A percentile compares a stretch with the other conserved stretches of the same genome.
These are phyloP conservation scores for Cheilosia vernalis DNA, from an alignment of 2,888 invertebrate species.

Conservation along the genomic window DNA sequence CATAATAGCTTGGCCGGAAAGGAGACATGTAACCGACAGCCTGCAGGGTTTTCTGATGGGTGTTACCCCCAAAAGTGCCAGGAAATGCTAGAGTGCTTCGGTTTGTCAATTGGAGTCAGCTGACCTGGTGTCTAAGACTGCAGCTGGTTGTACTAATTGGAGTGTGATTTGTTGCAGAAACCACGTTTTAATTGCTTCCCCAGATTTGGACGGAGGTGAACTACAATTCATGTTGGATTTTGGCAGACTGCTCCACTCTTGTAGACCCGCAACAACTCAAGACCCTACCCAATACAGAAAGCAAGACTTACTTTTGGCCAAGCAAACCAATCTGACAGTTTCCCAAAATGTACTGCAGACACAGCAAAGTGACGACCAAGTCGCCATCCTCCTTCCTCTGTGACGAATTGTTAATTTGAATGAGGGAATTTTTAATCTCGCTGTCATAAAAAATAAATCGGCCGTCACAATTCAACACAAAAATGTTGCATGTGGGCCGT, in stretches of 20 bases:
- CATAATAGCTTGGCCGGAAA: not conserved
- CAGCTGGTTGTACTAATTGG: not conserved
- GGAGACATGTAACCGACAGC: no score
- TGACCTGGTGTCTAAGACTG: not conserved
- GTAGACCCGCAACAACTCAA: no score
- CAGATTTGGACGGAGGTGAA: not conserved
- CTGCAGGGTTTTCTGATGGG: no score
- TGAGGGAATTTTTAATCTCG: conserved; percentile 9
- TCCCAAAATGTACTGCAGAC: no score
- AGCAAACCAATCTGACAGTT: no score
- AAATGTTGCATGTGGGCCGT: conserved; percentile 12
- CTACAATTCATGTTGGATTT: no score
- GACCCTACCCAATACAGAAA: no score
- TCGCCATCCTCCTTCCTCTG: not conserved
- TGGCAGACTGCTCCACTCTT: no score
- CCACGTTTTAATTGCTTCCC: not conserved
- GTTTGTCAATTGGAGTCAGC: not conserved
- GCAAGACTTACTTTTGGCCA: no score
- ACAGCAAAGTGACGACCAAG: no score
- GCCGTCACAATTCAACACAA: conserved; percentile 6
- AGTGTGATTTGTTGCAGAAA: conserved; percentile 1
- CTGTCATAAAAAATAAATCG: not conserved
- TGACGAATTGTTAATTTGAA: conserved; percentile 11
- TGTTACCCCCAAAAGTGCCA: not conserved
- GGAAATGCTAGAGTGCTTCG: not conserved